phyloP scores from a whole-genome alignment of 2,797 vertebrate species.

The Adrianichthys oophorus region DNA sequence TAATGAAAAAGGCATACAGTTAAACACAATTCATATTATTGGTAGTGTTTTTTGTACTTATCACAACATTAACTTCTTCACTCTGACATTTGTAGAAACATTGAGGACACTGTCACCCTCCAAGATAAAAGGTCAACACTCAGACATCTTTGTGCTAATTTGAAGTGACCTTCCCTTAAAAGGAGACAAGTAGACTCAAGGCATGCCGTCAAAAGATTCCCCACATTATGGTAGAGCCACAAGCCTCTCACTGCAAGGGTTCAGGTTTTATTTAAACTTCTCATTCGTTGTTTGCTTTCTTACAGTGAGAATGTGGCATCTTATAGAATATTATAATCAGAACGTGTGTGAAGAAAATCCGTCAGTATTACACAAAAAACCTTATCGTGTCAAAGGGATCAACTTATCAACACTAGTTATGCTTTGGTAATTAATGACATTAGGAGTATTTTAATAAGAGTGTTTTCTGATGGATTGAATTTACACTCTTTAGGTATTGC shows the following conservation, averaged over 20 bases:
- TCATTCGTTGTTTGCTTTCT: neutral
- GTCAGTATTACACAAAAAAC: no score
- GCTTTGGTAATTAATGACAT: no score
- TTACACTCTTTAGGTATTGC: no score
- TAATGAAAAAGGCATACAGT: no score
- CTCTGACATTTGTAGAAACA: neutral
- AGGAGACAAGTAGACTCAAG: neutral
- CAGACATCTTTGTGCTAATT: conserved; percentile 2
- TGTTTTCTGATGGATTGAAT: no score
- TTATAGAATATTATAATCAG: no score
- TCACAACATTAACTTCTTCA: conserved; percentile 4
- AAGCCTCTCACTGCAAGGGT: neutral
- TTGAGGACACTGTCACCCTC: neutral
- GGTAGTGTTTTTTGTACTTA: neutral
- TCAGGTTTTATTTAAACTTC: neutral
- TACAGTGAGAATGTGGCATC: neutral
- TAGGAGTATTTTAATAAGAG: no score
- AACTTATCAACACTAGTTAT: no score
- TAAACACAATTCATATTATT: no score
- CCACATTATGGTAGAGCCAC: neutral
- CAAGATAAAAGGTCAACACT: conserved; percentile 13
- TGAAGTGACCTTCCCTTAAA: conserved; percentile 2
- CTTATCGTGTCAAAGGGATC: no score
- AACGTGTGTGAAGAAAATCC: no score
- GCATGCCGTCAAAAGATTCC: neutral